phyloP scores from a whole-genome alignment of 2,113 vertebrate genomes.

The Seriola rivoliana region DNA sequence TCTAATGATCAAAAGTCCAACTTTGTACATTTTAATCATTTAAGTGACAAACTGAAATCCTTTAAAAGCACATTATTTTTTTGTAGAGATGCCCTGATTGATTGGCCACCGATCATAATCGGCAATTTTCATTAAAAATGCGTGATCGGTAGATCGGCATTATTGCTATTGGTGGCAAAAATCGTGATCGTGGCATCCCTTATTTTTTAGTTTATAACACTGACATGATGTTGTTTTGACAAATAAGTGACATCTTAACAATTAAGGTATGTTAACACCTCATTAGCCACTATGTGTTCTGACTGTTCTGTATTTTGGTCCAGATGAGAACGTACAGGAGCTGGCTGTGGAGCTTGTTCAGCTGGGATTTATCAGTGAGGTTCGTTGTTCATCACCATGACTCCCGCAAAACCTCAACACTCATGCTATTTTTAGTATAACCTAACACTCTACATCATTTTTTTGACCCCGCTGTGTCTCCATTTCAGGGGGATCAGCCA shows the following conservation, averaged over 20 bases:
- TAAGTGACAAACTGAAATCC: background rate
- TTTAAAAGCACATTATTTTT: background rate
- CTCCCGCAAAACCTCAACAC: background rate
- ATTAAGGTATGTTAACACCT: background rate
- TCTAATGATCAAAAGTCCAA: background rate
- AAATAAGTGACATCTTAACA: no score
- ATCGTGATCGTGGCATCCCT: no score
- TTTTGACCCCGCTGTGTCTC: background rate
- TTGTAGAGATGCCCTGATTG: no score
- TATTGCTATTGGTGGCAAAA: no score
- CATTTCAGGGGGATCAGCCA: constrained; percentile 91
- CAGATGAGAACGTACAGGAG: constrained; percentile 97
- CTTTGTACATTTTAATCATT: background rate
- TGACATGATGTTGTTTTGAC: background rate
- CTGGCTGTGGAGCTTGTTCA: constrained; percentile 96
- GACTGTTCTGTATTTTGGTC: constrained; percentile 5
- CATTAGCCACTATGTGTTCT: background rate
- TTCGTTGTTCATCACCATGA: constrained; percentile 60
- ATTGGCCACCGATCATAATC: no score
- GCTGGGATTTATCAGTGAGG: constrained; percentile 98
- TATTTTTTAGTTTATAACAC: background rate
- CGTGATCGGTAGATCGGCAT: no score
- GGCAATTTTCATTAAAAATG: no score
- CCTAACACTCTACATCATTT: background rate
- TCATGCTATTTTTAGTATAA: background rate